These are phyloP conservation scores for Alexandromys fortis DNA, from an alignment of 2,113 vertebrate genomes.

Conservation along the genomic window DNA sequence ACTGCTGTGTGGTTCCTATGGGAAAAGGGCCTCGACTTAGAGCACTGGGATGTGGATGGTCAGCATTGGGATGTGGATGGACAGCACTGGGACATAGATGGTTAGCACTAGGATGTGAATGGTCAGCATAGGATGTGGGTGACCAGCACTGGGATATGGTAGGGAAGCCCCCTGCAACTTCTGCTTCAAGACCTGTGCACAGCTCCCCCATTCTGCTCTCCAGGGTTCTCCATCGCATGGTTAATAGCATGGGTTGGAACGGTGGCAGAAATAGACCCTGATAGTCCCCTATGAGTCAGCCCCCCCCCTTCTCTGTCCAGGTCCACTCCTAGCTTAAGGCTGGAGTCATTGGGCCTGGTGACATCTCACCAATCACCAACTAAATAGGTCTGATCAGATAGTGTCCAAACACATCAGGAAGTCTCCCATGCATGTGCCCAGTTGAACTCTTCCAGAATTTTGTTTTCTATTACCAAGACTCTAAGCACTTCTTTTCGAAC, in stretches of 20 bases:
- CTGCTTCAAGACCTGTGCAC: not conserved
- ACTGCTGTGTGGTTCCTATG: no score
- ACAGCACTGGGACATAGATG: not conserved
- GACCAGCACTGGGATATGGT: not conserved
- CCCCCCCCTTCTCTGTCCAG: not conserved
- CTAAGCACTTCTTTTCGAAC: no score
- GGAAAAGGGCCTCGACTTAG: not conserved
- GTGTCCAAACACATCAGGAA: not conserved
- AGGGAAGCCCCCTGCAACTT: not conserved
- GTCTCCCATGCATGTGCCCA: not conserved
- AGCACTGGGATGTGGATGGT: not conserved
- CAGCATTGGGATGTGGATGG: not conserved
- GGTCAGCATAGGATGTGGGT: no score
- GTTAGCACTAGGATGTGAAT: no score
- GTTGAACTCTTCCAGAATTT: not conserved
- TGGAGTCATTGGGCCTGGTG: not conserved
- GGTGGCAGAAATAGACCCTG: no score
- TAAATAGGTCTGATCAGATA: not conserved
- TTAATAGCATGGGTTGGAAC: not conserved
- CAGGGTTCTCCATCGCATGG: not conserved
- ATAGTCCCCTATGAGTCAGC: not conserved
- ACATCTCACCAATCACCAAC: not conserved
- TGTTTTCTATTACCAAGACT: not conserved
- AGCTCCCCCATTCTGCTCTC: no score
- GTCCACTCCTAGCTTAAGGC: not conserved